phyloP scores from a whole-genome alignment of 1,140 invertebrate species.

The Teleogryllus occipitalis region DNA sequence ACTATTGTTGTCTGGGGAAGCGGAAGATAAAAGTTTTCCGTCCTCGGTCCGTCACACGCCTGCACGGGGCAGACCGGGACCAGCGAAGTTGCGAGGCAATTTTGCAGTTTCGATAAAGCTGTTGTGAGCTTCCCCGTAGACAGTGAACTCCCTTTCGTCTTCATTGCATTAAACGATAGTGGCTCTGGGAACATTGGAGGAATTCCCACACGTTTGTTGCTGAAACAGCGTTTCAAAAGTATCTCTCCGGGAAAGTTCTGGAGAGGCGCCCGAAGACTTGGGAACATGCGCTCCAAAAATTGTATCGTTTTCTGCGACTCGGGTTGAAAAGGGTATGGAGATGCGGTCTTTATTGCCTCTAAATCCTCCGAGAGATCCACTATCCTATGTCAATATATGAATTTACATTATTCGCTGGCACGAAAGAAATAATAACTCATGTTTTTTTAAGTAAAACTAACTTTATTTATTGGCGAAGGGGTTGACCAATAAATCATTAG shows the following conservation, averaged over 20 bases:
- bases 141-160: neutral
- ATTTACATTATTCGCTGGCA: no score
- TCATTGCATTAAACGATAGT: conserved; percentile 1
- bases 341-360: no score
- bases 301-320: no score
- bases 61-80: neutral
- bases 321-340: no score
- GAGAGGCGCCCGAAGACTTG: neutral
- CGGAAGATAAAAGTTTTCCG: neutral
- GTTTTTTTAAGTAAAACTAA: no score
- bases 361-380: no score
- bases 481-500: no score
- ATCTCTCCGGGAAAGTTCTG: neutral
- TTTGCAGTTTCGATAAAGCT: neutral
- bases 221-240: neutral
- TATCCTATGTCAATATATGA: no score
- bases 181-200: neutral
- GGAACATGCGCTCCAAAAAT: neutral
- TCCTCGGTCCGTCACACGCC: neutral
- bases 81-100: neutral
- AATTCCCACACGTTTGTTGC: neutral
- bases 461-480: no score
- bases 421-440: no score
- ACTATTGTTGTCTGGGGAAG: neutral
- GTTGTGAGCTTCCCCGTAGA: neutral